These are phyloP conservation scores for Mamestra configurata DNA, from an alignment of 1,140 invertebrate species.

Conservation along the genomic window DNA sequence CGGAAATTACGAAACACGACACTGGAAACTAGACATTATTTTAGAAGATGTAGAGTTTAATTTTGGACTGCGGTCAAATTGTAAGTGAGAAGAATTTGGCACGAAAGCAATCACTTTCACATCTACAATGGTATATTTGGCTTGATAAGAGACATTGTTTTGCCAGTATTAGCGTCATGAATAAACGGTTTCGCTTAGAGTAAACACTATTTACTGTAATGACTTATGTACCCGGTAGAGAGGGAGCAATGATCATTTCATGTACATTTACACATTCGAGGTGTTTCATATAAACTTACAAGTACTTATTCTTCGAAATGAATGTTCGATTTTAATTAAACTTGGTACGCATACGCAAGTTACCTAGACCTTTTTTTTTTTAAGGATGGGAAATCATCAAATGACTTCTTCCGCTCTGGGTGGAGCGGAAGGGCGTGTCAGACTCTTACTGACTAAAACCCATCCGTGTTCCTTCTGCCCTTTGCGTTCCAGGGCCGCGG, in stretches of 20 bases:
- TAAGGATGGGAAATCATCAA: no score
- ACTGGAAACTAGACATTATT: neutral
- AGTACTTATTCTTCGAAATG: no score
- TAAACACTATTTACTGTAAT: neutral
- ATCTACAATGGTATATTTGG: slow-evolving; percentile 1
- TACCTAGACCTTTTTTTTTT: no score
- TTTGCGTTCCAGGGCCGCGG: no score
- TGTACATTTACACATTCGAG: no score
- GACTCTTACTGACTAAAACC: no score
- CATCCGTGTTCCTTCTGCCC: no score
- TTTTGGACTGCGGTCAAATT: neutral
- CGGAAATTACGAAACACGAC: neutral
- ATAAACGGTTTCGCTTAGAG: neutral
- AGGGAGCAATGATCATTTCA: neutral
- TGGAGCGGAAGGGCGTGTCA: no score
- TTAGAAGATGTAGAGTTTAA: neutral
- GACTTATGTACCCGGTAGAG: neutral
- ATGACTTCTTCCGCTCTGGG: no score
- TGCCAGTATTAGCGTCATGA: slow-evolving; percentile 15
- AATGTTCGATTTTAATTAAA: no score
- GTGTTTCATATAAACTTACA: no score
- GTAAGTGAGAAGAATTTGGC: slow-evolving; percentile 9
- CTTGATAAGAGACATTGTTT: slow-evolving; percentile 30
- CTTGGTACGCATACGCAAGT: no score
- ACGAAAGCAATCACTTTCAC: slow-evolving; percentile 18